Conservation (phyloP, 2,888 invertebrate species). For the Stenoptilia bipunctidactyla region DNA sequence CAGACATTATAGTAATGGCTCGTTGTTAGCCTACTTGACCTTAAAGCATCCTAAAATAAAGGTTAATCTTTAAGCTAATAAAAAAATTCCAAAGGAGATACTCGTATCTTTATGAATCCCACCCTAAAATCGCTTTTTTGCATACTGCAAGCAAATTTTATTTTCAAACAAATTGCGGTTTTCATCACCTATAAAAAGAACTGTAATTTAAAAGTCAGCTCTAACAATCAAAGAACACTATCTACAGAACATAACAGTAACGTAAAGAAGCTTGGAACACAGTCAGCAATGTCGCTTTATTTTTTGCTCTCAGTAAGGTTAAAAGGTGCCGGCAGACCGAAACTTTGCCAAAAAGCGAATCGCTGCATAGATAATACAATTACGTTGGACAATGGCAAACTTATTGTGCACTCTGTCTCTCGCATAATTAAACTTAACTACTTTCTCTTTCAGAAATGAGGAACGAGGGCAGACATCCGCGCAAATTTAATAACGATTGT, state of each 20-base stretch:
- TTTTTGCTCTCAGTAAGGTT: slow-evolving; percentile 30
- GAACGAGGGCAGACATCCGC: slow-evolving; percentile 49
- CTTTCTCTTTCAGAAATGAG: slow-evolving; percentile 29
- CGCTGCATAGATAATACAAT: slow-evolving; percentile 47
- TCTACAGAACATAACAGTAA: neutral
- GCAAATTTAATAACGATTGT: slow-evolving; percentile 68
- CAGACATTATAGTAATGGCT: no score
- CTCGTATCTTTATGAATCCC: no score
- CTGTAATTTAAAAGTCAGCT: slow-evolving; percentile 5
- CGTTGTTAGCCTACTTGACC: no score
- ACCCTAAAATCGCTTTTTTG: no score
- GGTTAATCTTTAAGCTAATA: no score
- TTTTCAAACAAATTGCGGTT: no score
- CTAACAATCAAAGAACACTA: neutral
- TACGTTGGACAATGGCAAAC: slow-evolving; percentile 36
- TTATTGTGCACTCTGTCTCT: neutral
- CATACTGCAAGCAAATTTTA: no score
- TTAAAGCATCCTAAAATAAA: no score
- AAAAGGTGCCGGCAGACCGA: slow-evolving; percentile 11
- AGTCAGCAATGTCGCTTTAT: slow-evolving; percentile 22
- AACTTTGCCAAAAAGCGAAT: slow-evolving; percentile 33
- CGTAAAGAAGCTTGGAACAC: neutral
- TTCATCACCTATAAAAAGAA: slow-evolving; percentile 25
- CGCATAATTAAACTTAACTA: neutral
- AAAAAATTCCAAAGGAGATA: no score